These are phyloP conservation scores for Ochotona curzoniae DNA, from an alignment of 2,113 vertebrate species.

Conservation along the genomic window DNA sequence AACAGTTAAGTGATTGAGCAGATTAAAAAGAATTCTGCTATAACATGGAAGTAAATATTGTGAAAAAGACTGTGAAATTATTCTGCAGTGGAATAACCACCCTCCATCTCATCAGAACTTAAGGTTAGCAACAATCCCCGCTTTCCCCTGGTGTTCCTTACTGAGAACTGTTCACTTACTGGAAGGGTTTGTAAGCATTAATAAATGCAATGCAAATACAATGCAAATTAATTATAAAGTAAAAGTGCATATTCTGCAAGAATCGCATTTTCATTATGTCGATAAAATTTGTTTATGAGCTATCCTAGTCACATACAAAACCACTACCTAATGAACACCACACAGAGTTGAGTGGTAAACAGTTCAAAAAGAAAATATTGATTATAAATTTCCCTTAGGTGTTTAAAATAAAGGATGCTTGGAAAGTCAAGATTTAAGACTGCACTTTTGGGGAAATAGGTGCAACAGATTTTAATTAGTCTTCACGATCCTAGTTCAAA, in stretches of 20 bases:
- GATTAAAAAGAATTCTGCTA: constrained; percentile 31
- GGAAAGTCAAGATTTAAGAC: background rate
- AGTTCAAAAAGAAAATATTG: background rate
- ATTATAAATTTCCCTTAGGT: background rate
- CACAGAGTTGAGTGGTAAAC: background rate
- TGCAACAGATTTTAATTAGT: background rate
- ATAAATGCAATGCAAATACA: constrained; percentile 66
- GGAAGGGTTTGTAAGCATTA: constrained; percentile 42
- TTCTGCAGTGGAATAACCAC: constrained; percentile 3
- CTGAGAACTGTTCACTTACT: constrained; percentile 51
- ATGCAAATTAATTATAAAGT: constrained; percentile 74
- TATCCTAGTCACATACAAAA: constrained; percentile 41
- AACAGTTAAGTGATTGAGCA: background rate
- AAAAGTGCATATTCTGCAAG: constrained; percentile 57
- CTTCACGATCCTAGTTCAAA: background rate
- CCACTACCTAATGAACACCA: background rate
- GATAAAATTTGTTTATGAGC: background rate
- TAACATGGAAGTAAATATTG: constrained; percentile 18
- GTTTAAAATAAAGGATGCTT: background rate
- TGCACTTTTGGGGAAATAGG: background rate
- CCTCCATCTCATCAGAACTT: background rate
- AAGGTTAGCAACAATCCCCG: background rate
- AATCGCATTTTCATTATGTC: constrained; percentile 58
- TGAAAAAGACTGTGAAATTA: constrained; percentile 43
- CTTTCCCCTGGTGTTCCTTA: constrained; percentile 31